Evolutionary conservation across 2,113 vertebrate species (phyloP).

Genomic region (Podarcis muralis): DNA sequence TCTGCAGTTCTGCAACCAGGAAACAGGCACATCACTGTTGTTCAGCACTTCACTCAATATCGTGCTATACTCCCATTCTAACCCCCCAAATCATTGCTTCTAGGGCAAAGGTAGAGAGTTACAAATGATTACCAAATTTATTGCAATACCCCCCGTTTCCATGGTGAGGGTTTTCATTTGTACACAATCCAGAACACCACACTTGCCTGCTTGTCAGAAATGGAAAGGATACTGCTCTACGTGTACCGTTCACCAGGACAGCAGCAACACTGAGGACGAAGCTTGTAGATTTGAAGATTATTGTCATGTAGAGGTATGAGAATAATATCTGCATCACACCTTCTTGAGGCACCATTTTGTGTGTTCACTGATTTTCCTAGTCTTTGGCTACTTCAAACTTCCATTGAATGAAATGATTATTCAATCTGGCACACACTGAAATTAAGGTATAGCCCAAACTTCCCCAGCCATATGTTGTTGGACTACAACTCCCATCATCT

Average conservation of each 20-base stretch:
- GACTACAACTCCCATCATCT: neutral
- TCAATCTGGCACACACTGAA: neutral
- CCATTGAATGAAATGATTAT: neutral
- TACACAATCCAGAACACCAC: neutral
- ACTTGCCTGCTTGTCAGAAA: neutral
- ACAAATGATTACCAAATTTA: neutral
- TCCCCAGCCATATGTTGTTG: neutral
- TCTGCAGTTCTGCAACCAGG: neutral
- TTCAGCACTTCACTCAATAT: neutral
- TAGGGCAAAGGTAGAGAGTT: neutral
- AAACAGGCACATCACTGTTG: neutral
- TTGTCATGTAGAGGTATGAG: neutral
- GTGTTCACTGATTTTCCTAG: neutral
- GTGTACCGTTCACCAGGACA: neutral
- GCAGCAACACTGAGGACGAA: neutral
- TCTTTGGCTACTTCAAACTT: neutral
- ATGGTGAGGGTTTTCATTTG: neutral
- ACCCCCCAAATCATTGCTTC: neutral
- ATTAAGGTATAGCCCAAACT: neutral
- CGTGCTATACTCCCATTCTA: no score
- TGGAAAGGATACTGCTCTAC: neutral
- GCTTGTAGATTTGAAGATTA: neutral
- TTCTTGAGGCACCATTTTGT: neutral
- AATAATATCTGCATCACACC: neutral
- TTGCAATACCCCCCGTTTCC: neutral